A percentile compares a stretch with the other conserved stretches of the same genome.
Evolutionary conservation across 2,113 vertebrate species (phyloP).

Genomic region (Phalacrocorax brasilianus): DNA sequence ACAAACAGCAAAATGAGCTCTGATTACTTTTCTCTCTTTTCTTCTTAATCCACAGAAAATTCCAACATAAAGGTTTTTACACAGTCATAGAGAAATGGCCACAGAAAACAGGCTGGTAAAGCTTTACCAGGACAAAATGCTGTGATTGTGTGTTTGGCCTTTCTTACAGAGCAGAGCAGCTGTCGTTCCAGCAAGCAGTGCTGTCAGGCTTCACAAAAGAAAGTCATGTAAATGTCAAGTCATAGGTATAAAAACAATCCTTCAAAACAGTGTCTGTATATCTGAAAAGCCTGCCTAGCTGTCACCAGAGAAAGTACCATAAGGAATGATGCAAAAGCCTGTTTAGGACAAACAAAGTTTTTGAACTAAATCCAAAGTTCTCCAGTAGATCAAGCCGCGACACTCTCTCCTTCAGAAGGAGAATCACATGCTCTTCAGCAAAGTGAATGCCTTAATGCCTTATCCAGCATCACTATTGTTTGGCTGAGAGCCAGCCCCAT

Average conservation of each 20-base stretch:
- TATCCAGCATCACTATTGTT: neutral
- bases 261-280: conserved; percentile 43
- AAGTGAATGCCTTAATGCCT: neutral
- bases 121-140: conserved; percentile 27
- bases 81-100: neutral
- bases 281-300: conserved; percentile 36
- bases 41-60: neutral
- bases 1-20: neutral
- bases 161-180: conserved; percentile 50
- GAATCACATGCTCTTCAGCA: neutral
- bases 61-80: neutral
- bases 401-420: neutral
- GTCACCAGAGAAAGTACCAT: neutral
- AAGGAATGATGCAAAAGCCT: neutral
- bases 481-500: neutral
- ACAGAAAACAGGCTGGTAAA: neutral
- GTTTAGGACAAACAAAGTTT: conserved; percentile 41
- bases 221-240: conserved; percentile 70
- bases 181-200: conserved; percentile 53
- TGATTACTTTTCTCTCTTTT: neutral
- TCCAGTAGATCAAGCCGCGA: neutral
- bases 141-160: conserved; percentile 38
- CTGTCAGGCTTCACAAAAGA: conserved; percentile 69
- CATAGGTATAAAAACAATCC: conserved; percentile 66
- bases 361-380: conserved; percentile 38